Evolutionary conservation across 2,888 invertebrate species (phyloP), one percentile per base, ranked within the genome.

Genomic region (Drosophila nr. perissopoda): DNA sequence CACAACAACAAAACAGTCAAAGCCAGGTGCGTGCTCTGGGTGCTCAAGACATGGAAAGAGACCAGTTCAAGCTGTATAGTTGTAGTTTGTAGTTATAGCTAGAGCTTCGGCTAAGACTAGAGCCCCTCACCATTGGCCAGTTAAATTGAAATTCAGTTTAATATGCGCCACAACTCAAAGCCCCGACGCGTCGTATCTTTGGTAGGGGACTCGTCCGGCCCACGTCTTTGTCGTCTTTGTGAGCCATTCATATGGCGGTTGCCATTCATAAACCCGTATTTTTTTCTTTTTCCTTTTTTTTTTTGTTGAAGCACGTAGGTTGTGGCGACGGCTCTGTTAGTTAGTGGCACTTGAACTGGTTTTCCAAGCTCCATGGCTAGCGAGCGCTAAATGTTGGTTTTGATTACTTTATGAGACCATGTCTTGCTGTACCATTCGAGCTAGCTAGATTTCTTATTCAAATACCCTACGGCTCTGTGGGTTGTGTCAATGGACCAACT

Each of bases 221-320:
- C 57, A 79, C 79, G 79, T 70, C 52, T 69, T 68, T 73, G 77
- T 69, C 69, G 77, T 63, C 64, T 62, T 58, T 73, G 60, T 69
- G n/a, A 73, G 76, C 76, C 84, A 85, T 85, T 87, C 87, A 85
- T 87, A 73, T 87, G 80, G 80, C 72, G 73, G 71, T 60, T 61
- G 75, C 85, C 85, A 86, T 86, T 86, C 85, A 86, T 86, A 86
- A 86, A 85, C 85, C 85, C 87, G 83, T 87, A 83, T 87, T 85
- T 71, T 49, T 49, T 36, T 36, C 6, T 54, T 2, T 54, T 38
- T 54, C 27, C 2, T 25, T 54, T 54, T 27, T 36, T 29, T 21
- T 13, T 31, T 53, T 25, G 25, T 53, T 21, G 67, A 71, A 73
- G 80, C 80, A 87, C 82, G 84, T 87, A 84, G 87, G 83, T 72